Evolutionary conservation across 1,140 invertebrate species (phyloP).

Genomic region (Lineus longissimus): DNA sequence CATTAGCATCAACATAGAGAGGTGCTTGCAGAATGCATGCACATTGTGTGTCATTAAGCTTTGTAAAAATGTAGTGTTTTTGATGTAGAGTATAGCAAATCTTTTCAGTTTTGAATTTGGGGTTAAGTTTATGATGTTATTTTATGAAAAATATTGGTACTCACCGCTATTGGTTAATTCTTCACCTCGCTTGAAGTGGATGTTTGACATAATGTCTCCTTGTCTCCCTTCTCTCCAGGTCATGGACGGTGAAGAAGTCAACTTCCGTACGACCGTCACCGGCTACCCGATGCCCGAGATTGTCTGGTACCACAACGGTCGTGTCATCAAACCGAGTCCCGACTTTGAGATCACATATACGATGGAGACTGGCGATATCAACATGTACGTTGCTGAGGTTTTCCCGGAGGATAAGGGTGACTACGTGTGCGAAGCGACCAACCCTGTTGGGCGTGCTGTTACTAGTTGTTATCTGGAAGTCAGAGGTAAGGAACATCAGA

Average conservation of each 20-base stretch:
- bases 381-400: conserved; percentile 45
- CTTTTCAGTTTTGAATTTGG: too few species aligned
- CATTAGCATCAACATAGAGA: too few species aligned
- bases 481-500: conserved; percentile 60
- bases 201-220: not conserved
- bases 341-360: conserved; percentile 45
- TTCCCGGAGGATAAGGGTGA: conserved; percentile 94
- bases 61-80: too few species aligned
- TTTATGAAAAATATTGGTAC: too few species aligned
- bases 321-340: conserved; percentile 61
- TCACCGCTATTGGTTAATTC: too few species aligned
- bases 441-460: conserved; percentile 81
- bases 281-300: conserved; percentile 41
- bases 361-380: conserved; percentile 36
- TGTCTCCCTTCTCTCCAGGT: conserved; percentile 60
- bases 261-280: conserved; percentile 57
- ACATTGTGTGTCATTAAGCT: too few species aligned
- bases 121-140: too few species aligned
- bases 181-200: too few species aligned
- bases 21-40: too few species aligned
- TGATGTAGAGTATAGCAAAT: too few species aligned
- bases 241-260: conserved; percentile 88
- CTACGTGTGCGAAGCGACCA: conserved; percentile 87
- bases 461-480: conserved; percentile 68
- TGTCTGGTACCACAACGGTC: conserved; percentile 67